Evolutionary conservation across 2,797 vertebrate genomes (phyloP).

Genomic region (Melanotaenia maccullochi): DNA sequence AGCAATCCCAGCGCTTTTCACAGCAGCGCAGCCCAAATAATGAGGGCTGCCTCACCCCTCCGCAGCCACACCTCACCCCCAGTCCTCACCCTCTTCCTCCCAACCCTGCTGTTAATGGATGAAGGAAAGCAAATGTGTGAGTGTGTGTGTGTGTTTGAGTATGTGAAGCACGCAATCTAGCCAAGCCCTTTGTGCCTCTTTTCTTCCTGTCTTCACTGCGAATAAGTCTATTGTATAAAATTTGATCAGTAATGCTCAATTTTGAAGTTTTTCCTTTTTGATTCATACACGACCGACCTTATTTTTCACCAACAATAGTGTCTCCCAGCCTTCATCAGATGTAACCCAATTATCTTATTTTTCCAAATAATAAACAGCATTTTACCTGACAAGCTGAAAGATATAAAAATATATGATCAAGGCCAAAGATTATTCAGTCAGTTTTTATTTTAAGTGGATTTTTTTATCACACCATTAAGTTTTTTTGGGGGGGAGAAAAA

Average conservation of each 20-base stretch:
- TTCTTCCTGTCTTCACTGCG: conserved; percentile 34
- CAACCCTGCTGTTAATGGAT: conserved; percentile 75
- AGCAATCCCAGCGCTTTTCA: conserved; percentile 84
- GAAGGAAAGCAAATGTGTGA: conserved; percentile 65
- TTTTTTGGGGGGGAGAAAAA: neutral
- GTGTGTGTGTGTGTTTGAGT: conserved; percentile 39
- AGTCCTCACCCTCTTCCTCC: conserved; percentile 58
- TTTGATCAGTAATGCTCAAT: conserved; percentile 40
- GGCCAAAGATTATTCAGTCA: neutral
- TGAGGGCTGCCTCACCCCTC: conserved; percentile 70
- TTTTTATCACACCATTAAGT: neutral
- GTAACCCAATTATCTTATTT: neutral
- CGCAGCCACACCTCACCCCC: conserved; percentile 58
- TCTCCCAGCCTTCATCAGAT: neutral
- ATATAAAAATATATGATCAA: neutral
- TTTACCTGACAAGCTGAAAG: neutral
- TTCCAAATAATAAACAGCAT: neutral
- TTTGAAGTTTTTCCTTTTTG: conserved; percentile 11
- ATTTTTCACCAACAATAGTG: neutral
- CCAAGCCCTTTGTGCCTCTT: conserved; percentile 70
- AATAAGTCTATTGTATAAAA: conserved; percentile 38
- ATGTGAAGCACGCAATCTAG: conserved; percentile 59
- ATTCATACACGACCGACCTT: conserved; percentile 12
- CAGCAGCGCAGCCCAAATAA: conserved; percentile 80
- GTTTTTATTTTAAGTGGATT: neutral